These are phyloP conservation scores for Zaprionus nigranus DNA, from an alignment of 1,140 invertebrate genomes.

Conservation along the genomic window DNA sequence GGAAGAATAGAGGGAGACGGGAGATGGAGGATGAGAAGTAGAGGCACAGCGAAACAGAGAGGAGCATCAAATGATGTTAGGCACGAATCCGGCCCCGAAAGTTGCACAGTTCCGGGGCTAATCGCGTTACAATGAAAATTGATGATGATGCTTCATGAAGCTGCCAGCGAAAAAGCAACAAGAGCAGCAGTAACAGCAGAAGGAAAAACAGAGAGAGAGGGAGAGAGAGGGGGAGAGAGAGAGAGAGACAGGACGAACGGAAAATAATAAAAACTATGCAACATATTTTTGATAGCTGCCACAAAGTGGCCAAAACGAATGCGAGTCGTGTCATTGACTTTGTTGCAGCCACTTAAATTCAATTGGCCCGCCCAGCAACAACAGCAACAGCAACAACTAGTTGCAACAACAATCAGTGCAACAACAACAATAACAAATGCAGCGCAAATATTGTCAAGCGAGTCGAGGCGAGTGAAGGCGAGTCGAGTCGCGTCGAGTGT, in stretches of 20 bases:
- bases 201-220: constrained; percentile 5
- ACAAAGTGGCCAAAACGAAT: constrained; percentile 63
- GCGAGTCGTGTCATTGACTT: constrained; percentile 69
- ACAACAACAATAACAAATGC: constrained; percentile 57
- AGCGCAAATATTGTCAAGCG: constrained; percentile 73
- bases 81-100: constrained; percentile 50
- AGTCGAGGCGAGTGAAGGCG: constrained; percentile 11
- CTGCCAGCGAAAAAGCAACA: constrained; percentile 23
- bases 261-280: constrained; percentile 58
- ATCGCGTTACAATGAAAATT: constrained; percentile 82
- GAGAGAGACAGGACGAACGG: not conserved
- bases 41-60: not conserved
- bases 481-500: constrained; percentile 39
- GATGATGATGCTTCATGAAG: constrained; percentile 62
- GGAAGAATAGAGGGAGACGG: not conserved
- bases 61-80: constrained; percentile 68
- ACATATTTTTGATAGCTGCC: constrained; percentile 66
- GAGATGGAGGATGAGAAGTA: not conserved
- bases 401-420: constrained; percentile 19
- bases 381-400: constrained; percentile 11
- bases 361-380: constrained; percentile 55
- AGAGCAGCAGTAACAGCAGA: constrained; percentile 16
- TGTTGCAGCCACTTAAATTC: constrained; percentile 77
- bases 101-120: constrained; percentile 50
- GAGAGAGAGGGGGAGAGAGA: constrained; percentile 8